These are phyloP conservation scores for Microcebus griseorufus DNA, from an alignment of 2,113 vertebrate species.

Conservation along the genomic window DNA sequence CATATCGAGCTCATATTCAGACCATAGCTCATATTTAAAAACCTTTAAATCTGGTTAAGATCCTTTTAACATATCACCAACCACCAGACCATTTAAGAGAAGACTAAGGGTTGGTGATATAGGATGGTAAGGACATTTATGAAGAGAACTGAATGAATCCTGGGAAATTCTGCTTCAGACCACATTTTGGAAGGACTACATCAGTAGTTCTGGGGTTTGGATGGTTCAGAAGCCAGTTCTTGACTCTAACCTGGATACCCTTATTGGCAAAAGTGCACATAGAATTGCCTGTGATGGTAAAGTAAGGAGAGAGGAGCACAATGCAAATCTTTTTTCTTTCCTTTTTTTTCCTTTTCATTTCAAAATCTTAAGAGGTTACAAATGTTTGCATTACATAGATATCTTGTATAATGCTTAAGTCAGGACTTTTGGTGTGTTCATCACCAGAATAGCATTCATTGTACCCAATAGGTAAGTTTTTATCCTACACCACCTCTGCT, in stretches of 20 bases:
- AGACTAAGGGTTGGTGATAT: background rate
- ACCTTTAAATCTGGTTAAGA: background rate
- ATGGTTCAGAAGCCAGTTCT: background rate
- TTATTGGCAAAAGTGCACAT: background rate
- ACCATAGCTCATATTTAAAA: background rate
- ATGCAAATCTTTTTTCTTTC: background rate
- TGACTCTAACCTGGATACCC: background rate
- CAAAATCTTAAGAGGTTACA: too few species aligned
- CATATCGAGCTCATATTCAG: background rate
- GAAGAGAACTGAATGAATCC: background rate
- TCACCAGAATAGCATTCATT: too few species aligned
- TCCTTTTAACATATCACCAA: background rate
- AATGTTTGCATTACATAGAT: too few species aligned
- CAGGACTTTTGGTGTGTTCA: too few species aligned
- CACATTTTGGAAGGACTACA: background rate
- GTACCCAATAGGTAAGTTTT: too few species aligned
- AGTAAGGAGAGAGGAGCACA: background rate
- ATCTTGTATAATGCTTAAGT: too few species aligned
- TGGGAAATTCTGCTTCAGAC: background rate
- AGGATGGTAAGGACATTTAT: background rate
- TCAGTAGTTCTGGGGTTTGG: background rate
- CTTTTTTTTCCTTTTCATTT: too few species aligned
- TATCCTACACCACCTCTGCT: too few species aligned
- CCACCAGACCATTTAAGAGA: background rate
- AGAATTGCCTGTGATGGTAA: background rate